These are phyloP conservation scores for Spicauda simplicius DNA, from an alignment of 2,888 invertebrate species.

Conservation along the genomic window DNA sequence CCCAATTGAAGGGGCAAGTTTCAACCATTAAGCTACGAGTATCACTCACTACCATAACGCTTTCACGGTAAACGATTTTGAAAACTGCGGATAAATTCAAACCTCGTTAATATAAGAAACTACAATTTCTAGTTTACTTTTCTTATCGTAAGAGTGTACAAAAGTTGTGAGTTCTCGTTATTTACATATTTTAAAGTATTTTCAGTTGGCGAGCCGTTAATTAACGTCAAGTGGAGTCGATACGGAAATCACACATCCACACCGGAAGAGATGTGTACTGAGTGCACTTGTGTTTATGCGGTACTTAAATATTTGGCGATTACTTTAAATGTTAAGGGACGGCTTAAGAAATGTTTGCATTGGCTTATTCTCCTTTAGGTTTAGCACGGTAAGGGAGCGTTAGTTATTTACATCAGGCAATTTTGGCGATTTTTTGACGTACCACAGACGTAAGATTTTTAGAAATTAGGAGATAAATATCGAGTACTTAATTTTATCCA, in stretches of 20 bases:
- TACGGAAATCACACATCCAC: constrained; percentile 12
- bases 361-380: no score
- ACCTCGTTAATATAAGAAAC: neutral
- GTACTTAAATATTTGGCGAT: neutral
- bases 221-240: constrained; percentile 1
- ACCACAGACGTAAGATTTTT: no score
- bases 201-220: neutral
- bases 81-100: no score
- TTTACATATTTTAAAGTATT: neutral
- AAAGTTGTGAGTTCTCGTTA: neutral
- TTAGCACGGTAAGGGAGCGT: no score
- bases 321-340: neutral
- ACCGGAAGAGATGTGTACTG: constrained; percentile 6
- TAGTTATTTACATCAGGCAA: no score
- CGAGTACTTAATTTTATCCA: no score
- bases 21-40: no score
- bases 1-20: no score
- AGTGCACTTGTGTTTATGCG: neutral
- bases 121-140: constrained; percentile 6
- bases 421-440: no score
- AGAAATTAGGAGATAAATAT: no score
- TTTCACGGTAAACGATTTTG: neutral
- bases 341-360: no score
- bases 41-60: no score
- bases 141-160: constrained; percentile 1